Conservation (phyloP, 2,113 vertebrate species). For the Australoheros scitulus region DNA sequence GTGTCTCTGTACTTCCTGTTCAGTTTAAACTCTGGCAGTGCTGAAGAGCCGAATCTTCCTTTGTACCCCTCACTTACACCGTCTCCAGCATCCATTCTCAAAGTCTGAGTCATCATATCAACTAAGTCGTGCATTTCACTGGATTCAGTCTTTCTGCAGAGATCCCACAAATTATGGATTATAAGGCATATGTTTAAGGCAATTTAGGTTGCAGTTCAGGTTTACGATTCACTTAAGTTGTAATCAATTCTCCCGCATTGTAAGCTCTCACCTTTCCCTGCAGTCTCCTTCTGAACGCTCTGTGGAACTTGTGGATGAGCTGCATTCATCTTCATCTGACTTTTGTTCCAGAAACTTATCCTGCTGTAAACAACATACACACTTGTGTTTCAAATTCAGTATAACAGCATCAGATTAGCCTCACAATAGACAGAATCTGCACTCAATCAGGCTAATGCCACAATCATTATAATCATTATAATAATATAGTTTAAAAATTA, state of each 20-base stretch:
- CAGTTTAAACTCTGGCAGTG: slow-evolving; percentile 86
- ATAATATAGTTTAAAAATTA: background rate
- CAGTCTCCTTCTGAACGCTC: slow-evolving; percentile 90
- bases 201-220: background rate
- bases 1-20: slow-evolving; percentile 92
- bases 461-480: background rate
- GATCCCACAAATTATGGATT: slow-evolving; percentile 8
- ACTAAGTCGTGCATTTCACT: slow-evolving; percentile 93
- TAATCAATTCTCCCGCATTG: background rate
- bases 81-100: slow-evolving; percentile 85
- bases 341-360: slow-evolving; percentile 58
- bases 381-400: background rate
- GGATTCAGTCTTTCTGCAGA: slow-evolving; percentile 81
- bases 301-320: slow-evolving; percentile 93
- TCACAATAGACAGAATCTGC: background rate
- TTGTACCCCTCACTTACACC: slow-evolving; percentile 65
- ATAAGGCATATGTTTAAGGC: background rate
- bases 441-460: background rate
- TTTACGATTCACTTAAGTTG: background rate
- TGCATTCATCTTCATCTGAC: slow-evolving; percentile 88
- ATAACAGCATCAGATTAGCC: background rate
- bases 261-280: slow-evolving; percentile 81
- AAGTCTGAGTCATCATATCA: slow-evolving; percentile 92
- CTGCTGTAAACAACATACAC: slow-evolving; percentile 30
- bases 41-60: slow-evolving; percentile 31